phyloP scores from a whole-genome alignment of 2,888 invertebrate genomes.

The Chymomyza amoena region DNA sequence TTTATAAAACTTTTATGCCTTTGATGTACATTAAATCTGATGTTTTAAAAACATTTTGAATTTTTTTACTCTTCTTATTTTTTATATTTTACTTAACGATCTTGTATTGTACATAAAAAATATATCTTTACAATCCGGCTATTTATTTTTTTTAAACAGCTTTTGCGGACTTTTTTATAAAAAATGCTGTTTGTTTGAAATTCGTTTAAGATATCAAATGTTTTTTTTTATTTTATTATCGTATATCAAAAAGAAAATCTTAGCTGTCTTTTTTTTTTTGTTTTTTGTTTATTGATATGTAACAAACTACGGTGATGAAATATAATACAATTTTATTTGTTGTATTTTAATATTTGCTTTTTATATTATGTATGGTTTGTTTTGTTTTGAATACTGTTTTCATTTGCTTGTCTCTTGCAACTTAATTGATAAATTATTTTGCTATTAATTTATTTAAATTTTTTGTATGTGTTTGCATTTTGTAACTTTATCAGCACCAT shows the following conservation, averaged over 20 bases:
- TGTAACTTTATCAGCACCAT: conserved; percentile 13
- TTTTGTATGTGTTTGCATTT: conserved; percentile 1
- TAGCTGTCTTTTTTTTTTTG: background rate
- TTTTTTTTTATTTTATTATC: conserved; percentile 20
- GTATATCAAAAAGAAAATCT: conserved; percentile 29
- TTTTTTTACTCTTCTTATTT: conserved; percentile 11
- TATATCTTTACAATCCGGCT: conserved; percentile 21
- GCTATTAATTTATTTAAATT: background rate
- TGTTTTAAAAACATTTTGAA: conserved; percentile 54
- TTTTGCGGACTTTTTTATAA: conserved; percentile 56
- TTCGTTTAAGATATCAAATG: conserved; percentile 31
- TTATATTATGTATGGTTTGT: conserved; percentile 30
- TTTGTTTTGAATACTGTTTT: conserved; percentile 47
- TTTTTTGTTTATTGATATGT: conserved; percentile 57
- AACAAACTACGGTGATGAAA: conserved; percentile 59
- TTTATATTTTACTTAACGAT: background rate
- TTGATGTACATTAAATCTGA: conserved; percentile 26
- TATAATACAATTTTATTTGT: background rate
- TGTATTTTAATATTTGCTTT: conserved; percentile 19
- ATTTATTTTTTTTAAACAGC: conserved; percentile 3
- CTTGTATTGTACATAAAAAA: conserved; percentile 40
- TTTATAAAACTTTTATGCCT: conserved; percentile 46
- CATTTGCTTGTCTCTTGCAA: conserved; percentile 19
- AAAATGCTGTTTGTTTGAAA: conserved; percentile 35
- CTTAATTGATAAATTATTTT: conserved; percentile 35